phyloP scores from a whole-genome alignment of 1,140 invertebrate genomes.

The Lucilia sericata region DNA sequence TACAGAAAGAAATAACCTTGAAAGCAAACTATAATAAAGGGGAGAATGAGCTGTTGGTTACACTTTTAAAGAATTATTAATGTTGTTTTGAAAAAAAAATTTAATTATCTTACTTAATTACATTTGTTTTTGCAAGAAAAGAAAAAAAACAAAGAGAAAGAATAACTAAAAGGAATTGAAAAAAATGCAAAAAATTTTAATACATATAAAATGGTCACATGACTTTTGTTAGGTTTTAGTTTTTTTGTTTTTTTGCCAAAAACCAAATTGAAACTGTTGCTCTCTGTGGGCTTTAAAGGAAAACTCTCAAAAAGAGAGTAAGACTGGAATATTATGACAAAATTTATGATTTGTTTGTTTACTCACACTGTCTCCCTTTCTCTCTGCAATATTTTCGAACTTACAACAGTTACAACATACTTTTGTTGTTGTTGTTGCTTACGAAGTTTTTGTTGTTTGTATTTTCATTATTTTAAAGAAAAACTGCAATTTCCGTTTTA shows the following conservation, averaged over 20 bases:
- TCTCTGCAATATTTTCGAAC: background rate
- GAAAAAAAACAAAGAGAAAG: background rate
- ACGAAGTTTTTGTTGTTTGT: slow-evolving; percentile 2
- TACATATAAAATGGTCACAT: slow-evolving; percentile 1
- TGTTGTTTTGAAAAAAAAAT: background rate
- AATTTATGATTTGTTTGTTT: slow-evolving; percentile 1
- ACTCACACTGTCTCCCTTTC: background rate
- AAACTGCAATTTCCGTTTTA: background rate
- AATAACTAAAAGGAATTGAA: no score
- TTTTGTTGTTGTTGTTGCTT: background rate
- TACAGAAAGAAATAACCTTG: slow-evolving; percentile 30
- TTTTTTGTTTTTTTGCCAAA: background rate
- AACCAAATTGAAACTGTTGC: background rate
- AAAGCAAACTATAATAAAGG: background rate
- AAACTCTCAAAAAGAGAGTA: background rate
- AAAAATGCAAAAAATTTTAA: no score
- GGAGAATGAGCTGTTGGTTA: no score
- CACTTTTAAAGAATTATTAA: no score
- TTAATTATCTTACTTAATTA: background rate
- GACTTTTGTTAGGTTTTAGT: background rate
- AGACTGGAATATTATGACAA: background rate
- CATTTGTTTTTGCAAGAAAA: background rate
- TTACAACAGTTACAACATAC: background rate
- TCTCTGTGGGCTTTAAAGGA: background rate
- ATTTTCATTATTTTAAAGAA: background rate